Conservation (phyloP, 2,113 vertebrate genomes). For the Bombycilla garrulus region DNA sequence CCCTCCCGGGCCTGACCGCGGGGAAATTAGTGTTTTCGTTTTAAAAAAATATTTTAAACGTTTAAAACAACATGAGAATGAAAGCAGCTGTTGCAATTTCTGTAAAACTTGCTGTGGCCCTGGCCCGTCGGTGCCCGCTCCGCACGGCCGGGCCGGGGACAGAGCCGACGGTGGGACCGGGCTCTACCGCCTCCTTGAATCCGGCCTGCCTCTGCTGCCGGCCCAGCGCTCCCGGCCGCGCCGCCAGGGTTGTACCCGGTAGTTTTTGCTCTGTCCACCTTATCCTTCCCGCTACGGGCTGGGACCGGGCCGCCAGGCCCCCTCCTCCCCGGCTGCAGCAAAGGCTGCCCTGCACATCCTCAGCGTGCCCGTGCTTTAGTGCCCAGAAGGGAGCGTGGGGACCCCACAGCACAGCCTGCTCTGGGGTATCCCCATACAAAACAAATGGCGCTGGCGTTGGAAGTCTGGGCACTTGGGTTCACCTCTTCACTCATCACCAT, state of each 20-base stretch:
- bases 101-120: background rate
- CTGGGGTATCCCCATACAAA: fast-evolving
- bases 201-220: background rate
- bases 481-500: background rate
- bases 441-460: fast-evolving
- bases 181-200: fast-evolving
- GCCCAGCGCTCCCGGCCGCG: background rate
- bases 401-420: background rate
- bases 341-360: background rate
- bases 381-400: fast-evolving
- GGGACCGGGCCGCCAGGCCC: background rate
- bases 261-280: background rate
- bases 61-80: background rate
- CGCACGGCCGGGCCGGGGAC: fast-evolving
- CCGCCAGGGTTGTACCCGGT: background rate
- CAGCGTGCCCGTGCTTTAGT: background rate
- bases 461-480: background rate
- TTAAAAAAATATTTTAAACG: background rate
- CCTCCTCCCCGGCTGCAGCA: background rate
- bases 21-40: background rate
- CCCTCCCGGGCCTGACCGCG: fast-evolving
- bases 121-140: background rate
- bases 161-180: background rate
- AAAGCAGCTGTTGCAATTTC: background rate
- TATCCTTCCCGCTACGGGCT: fast-evolving